Evolutionary conservation across 1,140 invertebrate genomes (phyloP).

Genomic region (Stratiolaelaps scimitus): DNA sequence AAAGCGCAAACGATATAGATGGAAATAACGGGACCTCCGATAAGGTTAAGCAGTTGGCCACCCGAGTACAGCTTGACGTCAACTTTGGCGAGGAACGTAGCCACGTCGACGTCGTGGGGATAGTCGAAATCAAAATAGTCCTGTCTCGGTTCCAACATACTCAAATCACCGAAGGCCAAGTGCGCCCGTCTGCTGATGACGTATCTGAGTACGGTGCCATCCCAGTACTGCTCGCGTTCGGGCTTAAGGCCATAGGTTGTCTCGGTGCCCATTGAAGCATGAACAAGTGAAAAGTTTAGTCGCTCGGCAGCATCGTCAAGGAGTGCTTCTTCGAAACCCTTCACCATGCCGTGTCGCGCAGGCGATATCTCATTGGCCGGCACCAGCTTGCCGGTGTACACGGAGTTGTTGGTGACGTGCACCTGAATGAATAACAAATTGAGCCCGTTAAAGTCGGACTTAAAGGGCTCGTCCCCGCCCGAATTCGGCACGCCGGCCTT

Average conservation of each 20-base stretch:
- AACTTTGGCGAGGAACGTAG: conserved; percentile 3
- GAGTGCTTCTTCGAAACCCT: background rate
- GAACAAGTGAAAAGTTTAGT: too few species aligned
- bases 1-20: background rate
- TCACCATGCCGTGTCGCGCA: background rate
- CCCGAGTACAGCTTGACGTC: conserved; percentile 11
- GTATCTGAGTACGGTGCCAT: background rate
- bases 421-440: background rate
- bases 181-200: background rate
- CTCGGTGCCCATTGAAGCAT: too few species aligned
- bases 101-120: background rate
- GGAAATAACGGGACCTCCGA: background rate
- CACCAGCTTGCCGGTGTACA: background rate
- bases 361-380: background rate
- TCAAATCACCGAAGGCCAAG: background rate
- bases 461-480: background rate
- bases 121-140: conserved; percentile 7
- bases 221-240: background rate
- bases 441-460: background rate
- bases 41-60: background rate
- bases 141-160: conserved; percentile 17
- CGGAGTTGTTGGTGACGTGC: background rate
- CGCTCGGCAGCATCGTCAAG: background rate
- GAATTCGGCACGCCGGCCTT: background rate
- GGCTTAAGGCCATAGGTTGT: background rate